Evolutionary conservation across 2,113 vertebrate species (phyloP), one percentile per base, ranked within the genome.

Genomic region (Neodontobutis hainanensis): DNA sequence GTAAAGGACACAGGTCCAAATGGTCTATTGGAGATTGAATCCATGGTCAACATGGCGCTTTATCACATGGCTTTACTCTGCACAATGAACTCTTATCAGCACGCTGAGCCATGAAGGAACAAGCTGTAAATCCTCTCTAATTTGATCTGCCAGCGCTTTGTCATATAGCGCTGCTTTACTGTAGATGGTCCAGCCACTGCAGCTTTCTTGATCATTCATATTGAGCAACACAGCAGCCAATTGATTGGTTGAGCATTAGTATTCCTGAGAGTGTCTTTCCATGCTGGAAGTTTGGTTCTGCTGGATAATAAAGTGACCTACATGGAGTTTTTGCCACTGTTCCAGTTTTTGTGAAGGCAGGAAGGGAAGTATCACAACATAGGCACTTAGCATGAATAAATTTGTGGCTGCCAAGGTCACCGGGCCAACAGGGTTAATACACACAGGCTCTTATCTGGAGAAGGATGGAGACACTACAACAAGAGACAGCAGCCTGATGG

Each of bases 251-350:
- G 47, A 35, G 78, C 86, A 94, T 95, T 93, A 94, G 91, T 92
- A 95, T 95, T 94, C 94, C 84, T 90, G 87, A 88, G 90, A 89
- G 78, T 53, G 71, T 49, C 65, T 83, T 76, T 56, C 68, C 80
- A 85, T 86, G 90, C 87, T 85, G 89, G 87, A 90, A 89, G 87
- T 89, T 92, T 84, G 89, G 89, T 92, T 92, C 82, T 75, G 84
- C 87, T 84, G 87, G 78, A 91, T 92, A 93, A 93, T 91, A 94
- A 93, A 94, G 91, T 89, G 91, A 93, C 92, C 92, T 90, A 92
- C 87, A 93, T 88, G 78, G 90, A 87, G 44, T 70, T 77, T 72
- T 83, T 90, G 85, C 81, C 86, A 90, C 80, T 87, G 81, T 80
- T 81, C 90, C 90, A 87, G 73, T 74, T 92, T 71, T 43, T 65